Evolutionary conservation across 2,797 vertebrate genomes (phyloP).

Genomic region (Hirundo rustica): DNA sequence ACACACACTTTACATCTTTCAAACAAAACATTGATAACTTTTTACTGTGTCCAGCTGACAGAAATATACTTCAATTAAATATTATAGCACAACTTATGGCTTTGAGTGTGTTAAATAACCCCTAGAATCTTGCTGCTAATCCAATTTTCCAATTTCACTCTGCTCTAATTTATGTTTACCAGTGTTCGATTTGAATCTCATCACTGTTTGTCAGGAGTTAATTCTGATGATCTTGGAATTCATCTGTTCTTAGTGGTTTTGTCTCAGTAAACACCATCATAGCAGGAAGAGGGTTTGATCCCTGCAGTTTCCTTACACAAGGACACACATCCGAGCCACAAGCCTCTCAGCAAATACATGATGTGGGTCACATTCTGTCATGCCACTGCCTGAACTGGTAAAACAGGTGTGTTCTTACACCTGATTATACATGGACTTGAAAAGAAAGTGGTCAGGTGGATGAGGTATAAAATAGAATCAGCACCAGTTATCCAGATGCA

Average conservation of each 20-base stretch:
- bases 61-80: background rate
- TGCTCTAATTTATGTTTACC: background rate
- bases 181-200: background rate
- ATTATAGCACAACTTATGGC: background rate
- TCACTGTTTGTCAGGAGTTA: background rate
- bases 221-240: background rate
- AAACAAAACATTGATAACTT: background rate
- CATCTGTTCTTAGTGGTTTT: background rate
- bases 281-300: background rate
- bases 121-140: background rate
- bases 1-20: background rate
- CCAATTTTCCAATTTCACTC: background rate
- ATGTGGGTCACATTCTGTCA: background rate
- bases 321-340: background rate
- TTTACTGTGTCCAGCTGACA: background rate
- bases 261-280: background rate
- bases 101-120: background rate
- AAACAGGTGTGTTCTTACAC: background rate
- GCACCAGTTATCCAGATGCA: background rate
- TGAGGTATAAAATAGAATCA: background rate
- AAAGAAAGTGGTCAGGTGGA: background rate
- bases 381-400: background rate
- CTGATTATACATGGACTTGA: background rate
- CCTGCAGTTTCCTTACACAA: background rate
- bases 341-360: background rate